Base-by-base conservation (phyloP, 2,113 vertebrate genomes). In the Gavialis gangeticus region DNA sequence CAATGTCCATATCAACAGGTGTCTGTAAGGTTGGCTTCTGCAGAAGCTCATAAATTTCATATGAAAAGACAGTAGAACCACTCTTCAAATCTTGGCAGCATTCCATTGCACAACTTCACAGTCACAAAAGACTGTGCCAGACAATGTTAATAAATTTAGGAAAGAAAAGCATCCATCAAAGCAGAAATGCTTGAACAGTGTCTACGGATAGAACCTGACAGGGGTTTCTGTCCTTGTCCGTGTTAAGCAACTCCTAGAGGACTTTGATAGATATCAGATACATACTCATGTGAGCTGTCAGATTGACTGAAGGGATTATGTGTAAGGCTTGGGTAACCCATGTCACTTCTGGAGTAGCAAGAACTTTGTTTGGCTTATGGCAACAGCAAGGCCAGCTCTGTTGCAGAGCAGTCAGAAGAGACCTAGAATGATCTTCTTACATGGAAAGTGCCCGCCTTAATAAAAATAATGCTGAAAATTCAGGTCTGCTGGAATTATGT, bases 371-470 rank as follows among this genome's bases (percentile, higher is more conserved):
- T 79, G 71, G 71, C 63, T 55, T 55, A 64, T 90, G 71, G 46
- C 66, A 75, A 37, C 76, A 80, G 66, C 46, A 22, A 37, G 55
- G 56, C 59, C 24, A 71, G 69, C 34, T 67, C 54, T 27, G 54
- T 21, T 57, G 0, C 25, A 0, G 37, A 22, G 2, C 1, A 10
- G 25, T 55, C 54, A 60, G 57, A 14, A 71, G 15, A 89, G 76
- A 37, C 24, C n/a, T 2, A 5, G 16, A 69, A 25, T 30, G 56
- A 17, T 21, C 67, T 79, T 0, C 15, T 6, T 56, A n/a, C 25
- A 66, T 28, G 73, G 66, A 28, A 66, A 54, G 21, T 59, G 8
- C 16, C 11, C 22, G 25, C 66, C 67, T 71, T 11, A 17, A 4
- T 71, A 71, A 71, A 60, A 37, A 17, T n/a, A 14, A 12, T 79